Percentiles rank a stretch among this genome's conserved stretches.
phyloP scores from a whole-genome alignment of 1,140 invertebrate species.

The Tachypleus tridentatus region DNA sequence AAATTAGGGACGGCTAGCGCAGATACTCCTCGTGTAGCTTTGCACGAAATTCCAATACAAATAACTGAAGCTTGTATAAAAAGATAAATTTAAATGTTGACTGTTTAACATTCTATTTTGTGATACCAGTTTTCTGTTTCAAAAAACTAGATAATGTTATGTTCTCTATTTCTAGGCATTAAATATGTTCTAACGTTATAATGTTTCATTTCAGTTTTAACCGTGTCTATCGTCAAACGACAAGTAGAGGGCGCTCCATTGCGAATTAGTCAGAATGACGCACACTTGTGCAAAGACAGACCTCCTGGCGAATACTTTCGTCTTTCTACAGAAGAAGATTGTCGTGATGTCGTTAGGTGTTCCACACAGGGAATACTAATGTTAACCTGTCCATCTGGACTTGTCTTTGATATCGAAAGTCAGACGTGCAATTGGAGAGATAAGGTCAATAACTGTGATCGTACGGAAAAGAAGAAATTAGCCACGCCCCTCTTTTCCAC shows the following conservation, averaged over 20 bases:
- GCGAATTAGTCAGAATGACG: constrained; percentile 40
- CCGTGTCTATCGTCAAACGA: constrained; percentile 14
- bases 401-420: constrained; percentile 90
- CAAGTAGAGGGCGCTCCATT: constrained; percentile 19
- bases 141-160: too few species aligned
- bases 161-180: too few species aligned
- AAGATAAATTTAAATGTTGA: too few species aligned
- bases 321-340: constrained; percentile 76
- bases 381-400: constrained; percentile 78
- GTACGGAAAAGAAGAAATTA: constrained; percentile 45
- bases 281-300: constrained; percentile 81
- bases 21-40: too few species aligned
- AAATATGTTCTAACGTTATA: too few species aligned
- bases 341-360: constrained; percentile 89
- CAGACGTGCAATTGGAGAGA: constrained; percentile 94
- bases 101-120: too few species aligned
- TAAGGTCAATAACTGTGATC: constrained; percentile 81
- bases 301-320: constrained; percentile 93
- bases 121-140: too few species aligned
- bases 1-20: too few species aligned
- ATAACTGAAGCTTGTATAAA: too few species aligned
- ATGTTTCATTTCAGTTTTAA: constrained; percentile 5
- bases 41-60: too few species aligned
- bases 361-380: constrained; percentile 87
- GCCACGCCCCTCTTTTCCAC: constrained; percentile 78